Conservation (phyloP, 2,888 invertebrate species). For the Euproctis similis region DNA sequence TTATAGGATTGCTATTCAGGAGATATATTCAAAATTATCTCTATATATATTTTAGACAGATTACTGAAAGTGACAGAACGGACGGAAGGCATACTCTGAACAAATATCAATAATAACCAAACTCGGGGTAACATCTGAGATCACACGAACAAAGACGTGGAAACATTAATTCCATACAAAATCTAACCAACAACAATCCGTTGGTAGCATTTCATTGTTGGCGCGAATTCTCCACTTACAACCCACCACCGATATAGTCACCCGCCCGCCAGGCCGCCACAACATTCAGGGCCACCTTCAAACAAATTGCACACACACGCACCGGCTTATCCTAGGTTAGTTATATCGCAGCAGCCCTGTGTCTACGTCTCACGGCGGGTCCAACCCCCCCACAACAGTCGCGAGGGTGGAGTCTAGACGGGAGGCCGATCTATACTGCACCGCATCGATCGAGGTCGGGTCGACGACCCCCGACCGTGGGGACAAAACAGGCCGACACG, state of each 20-base stretch:
- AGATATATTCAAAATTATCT: too few relatives aligned
- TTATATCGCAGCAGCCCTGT: slow-evolving; percentile 27
- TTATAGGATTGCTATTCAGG: too few relatives aligned
- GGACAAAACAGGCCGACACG: slow-evolving; percentile 51
- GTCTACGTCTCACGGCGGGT: slow-evolving; percentile 24
- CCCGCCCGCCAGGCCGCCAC: slow-evolving; percentile 1
- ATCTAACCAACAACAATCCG: too few relatives aligned
- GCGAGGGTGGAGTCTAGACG: slow-evolving; percentile 56
- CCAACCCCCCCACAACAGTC: slow-evolving; percentile 13
- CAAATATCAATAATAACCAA: too few relatives aligned
- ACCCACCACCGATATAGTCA: slow-evolving; percentile 4
- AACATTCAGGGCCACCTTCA: slow-evolving; percentile 1
- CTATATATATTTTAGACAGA: too few relatives aligned
- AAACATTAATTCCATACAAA: neutral
- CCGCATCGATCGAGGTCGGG: slow-evolving; percentile 57
- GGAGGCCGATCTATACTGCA: slow-evolving; percentile 70
- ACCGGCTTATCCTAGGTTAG: slow-evolving; percentile 28
- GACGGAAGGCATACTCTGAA: too few relatives aligned
- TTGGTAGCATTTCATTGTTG: too few relatives aligned
- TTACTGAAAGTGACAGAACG: too few relatives aligned
- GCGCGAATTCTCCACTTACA: slow-evolving; percentile 7
- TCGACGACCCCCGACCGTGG: slow-evolving; percentile 27
- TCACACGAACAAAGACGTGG: neutral
- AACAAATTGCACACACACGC: slow-evolving; percentile 11
- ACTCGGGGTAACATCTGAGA: too few relatives aligned